Evolutionary conservation across 2,113 vertebrate genomes (phyloP).

Genomic region (Megaceryle torquata): DNA sequence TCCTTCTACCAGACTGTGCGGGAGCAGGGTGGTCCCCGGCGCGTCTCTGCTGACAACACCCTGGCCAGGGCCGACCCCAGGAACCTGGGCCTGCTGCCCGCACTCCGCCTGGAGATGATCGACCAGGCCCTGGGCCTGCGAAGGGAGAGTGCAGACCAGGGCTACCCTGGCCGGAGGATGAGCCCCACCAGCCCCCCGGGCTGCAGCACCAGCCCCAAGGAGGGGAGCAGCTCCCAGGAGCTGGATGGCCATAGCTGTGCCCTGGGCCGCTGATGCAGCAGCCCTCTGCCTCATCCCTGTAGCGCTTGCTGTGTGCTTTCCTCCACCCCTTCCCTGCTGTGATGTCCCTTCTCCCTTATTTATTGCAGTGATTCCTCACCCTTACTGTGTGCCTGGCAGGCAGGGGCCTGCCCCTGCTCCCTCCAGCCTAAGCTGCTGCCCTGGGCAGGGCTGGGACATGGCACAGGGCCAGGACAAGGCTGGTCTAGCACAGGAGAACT

Average conservation of each 20-base stretch:
- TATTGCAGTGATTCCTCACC: constrained; percentile 4
- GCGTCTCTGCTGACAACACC: constrained; percentile 16
- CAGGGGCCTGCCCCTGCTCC: not conserved
- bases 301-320: not conserved
- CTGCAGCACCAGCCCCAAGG: constrained; percentile 8
- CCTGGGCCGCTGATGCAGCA: not conserved
- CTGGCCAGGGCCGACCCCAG: constrained; percentile 63
- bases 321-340: not conserved
- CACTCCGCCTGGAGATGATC: constrained; percentile 65
- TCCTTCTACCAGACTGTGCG: constrained; percentile 59
- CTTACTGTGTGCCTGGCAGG: not conserved
- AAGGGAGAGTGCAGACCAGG: not conserved
- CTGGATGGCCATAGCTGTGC: not conserved
- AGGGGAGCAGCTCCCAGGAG: not conserved
- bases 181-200: constrained; percentile 31
- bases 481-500: accelerated
- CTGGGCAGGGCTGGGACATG: not conserved
- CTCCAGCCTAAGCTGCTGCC: not conserved
- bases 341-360: not conserved
- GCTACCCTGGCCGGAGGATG: not conserved
- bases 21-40: not conserved
- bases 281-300: not conserved
- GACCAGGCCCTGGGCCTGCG: constrained; percentile 52
- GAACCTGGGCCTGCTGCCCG: constrained; percentile 69
- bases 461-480: not conserved